Evolutionary conservation across 2,888 invertebrate genomes (phyloP).

Genomic region (Tinea trinotella): DNA sequence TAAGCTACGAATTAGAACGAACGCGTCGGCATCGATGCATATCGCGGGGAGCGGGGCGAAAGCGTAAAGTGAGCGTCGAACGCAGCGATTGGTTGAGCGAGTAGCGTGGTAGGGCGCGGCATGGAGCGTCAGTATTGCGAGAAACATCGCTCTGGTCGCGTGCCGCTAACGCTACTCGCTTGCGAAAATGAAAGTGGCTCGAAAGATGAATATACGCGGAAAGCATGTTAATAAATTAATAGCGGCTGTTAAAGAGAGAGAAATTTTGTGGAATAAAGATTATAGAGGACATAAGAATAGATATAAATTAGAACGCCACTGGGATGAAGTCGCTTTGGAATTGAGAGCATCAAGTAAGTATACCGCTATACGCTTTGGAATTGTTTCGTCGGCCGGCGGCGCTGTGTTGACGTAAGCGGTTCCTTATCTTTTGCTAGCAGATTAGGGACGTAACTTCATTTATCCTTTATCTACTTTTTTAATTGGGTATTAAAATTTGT

Average conservation of each 20-base stretch:
- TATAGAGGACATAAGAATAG: slow-evolving; percentile 61
- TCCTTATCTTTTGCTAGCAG: not conserved
- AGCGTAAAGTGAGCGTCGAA: slow-evolving; percentile 34
- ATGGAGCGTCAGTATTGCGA: slow-evolving; percentile 37
- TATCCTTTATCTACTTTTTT: no score
- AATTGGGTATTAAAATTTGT: no score
- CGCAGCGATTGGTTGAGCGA: slow-evolving; percentile 41
- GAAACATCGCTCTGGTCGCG: slow-evolving; percentile 38
- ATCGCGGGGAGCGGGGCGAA: slow-evolving; percentile 44
- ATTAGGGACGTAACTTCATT: not conserved
- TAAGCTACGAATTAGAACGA: not conserved
- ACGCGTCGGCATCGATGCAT: slow-evolving; percentile 25
- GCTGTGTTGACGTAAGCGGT: not conserved
- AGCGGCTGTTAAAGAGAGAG: slow-evolving; percentile 62
- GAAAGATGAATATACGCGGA: slow-evolving; percentile 43
- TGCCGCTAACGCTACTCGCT: no score
- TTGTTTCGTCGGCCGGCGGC: not conserved
- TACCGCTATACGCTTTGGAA: not conserved
- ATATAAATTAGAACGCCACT: slow-evolving; percentile 61
- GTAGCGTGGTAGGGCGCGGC: slow-evolving; percentile 35
- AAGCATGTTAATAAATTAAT: slow-evolving; percentile 64
- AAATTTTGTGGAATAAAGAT: slow-evolving; percentile 62
- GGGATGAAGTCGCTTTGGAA: slow-evolving; percentile 64
- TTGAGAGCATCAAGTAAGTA: slow-evolving; percentile 64
- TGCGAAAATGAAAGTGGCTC: slow-evolving; percentile 24